Conservation (phyloP, 2,888 invertebrate genomes). For the Lochmaea capreae region DNA sequence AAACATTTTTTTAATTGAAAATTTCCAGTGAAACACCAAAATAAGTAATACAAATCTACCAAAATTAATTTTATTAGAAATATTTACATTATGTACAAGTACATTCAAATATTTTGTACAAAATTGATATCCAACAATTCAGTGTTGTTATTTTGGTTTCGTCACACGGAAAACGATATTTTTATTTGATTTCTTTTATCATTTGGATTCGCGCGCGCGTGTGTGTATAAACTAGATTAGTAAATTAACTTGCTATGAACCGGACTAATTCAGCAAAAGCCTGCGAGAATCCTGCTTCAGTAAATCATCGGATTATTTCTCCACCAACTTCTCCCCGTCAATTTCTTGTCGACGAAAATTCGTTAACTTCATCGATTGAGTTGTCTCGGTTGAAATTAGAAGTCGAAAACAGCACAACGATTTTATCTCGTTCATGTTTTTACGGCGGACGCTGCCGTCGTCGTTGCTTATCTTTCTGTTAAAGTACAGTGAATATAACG, state of each 20-base stretch:
- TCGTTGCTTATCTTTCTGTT: constrained; percentile 21
- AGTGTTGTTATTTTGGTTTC: too few species aligned
- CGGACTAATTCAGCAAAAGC: constrained; percentile 14
- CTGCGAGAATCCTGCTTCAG: constrained; percentile 7
- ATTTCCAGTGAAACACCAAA: too few species aligned
- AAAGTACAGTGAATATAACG: not conserved
- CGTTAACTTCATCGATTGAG: constrained; percentile 38
- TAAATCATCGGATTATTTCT: constrained; percentile 33
- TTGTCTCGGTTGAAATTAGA: constrained; percentile 38
- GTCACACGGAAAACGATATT: too few species aligned
- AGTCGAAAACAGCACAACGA: constrained; percentile 36
- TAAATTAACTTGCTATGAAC: constrained; percentile 6
- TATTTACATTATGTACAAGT: too few species aligned
- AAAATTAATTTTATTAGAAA: too few species aligned
- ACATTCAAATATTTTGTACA: too few species aligned
- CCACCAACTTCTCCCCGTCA: constrained; percentile 26
- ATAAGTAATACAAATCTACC: too few species aligned
- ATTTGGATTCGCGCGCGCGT: not conserved
- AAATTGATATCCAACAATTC: too few species aligned
- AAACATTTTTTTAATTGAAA: too few species aligned
- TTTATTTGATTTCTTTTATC: too few species aligned
- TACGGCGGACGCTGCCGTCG: constrained; percentile 9
- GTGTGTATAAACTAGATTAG: not conserved
- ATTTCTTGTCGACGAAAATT: constrained; percentile 33
- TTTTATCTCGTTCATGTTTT: constrained; percentile 31